These are phyloP conservation scores for Metridium senile DNA, from an alignment of 92 coral and sea anemone genomes.

Conservation along the genomic window DNA sequence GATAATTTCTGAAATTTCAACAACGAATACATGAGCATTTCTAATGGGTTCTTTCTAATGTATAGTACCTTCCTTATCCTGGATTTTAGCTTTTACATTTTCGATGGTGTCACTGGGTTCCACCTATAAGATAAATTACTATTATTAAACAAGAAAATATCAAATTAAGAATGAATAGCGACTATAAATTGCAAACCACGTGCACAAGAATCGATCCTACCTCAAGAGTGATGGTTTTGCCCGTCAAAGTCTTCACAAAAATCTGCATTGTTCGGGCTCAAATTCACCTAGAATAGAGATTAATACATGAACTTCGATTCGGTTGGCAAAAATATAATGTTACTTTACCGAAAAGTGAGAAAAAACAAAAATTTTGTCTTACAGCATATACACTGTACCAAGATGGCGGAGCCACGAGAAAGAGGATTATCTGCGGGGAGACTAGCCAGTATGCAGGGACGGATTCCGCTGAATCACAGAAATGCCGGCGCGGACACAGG, in stretches of 20 bases:
- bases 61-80: slow-evolving; percentile 90
- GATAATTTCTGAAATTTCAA: too few species aligned
- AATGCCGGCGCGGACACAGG: slow-evolving; percentile 19
- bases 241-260: slow-evolving; percentile 99
- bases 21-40: too few species aligned
- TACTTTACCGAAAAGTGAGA: slow-evolving; percentile 4
- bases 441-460: slow-evolving; percentile 28
- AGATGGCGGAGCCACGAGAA: slow-evolving; percentile 99
- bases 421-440: slow-evolving; percentile 72
- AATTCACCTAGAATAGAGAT: slow-evolving; percentile 57
- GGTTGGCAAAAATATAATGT: not conserved
- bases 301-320: slow-evolving; percentile 10
- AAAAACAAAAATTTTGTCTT: slow-evolving; percentile 18
- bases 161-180: not conserved
- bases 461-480: slow-evolving; percentile 21
- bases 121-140: slow-evolving; percentile 51
- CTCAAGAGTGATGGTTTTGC: slow-evolving; percentile 99
- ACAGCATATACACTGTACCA: slow-evolving; percentile 55
- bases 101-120: slow-evolving; percentile 99
- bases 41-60: not conserved
- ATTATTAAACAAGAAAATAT: slow-evolving; percentile 1
- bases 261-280: slow-evolving; percentile 95
- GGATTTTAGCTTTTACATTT: slow-evolving; percentile 98
- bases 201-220: slow-evolving; percentile 44
- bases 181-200: not conserved